A percentile compares a stretch with the other conserved stretches of the same genome.
Evolutionary conservation across 2,888 invertebrate species (phyloP).

Genomic region (Morpho deidamia): DNA sequence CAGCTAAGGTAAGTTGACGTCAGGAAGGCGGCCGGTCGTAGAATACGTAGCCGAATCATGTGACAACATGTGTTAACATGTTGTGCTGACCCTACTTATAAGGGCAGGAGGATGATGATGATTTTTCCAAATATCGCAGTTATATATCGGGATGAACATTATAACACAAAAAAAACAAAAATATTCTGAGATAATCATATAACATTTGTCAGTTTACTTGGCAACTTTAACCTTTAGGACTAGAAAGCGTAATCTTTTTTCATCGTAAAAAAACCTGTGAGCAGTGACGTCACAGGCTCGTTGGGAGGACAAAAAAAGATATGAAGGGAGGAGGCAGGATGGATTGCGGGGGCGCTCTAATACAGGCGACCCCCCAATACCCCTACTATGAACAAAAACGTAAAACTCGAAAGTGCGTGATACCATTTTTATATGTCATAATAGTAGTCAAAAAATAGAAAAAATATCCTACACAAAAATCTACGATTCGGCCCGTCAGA

Average conservation of each 20-base stretch:
- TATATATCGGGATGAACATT: background rate
- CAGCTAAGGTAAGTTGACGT: too few species aligned
- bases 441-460: too few species aligned
- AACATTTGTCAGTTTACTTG: background rate
- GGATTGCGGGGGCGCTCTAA: constrained; percentile 44
- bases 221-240: constrained; percentile 10
- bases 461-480: too few species aligned
- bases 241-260: constrained; percentile 56
- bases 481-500: too few species aligned
- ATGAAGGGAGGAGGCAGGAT: constrained; percentile 47
- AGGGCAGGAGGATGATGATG: too few species aligned
- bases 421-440: too few species aligned
- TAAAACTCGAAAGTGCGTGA: constrained; percentile 19
- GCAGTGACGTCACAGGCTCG: constrained; percentile 69
- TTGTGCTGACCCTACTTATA: too few species aligned
- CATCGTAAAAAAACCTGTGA: constrained; percentile 62
- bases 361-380: constrained; percentile 28
- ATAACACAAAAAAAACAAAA: too few species aligned
- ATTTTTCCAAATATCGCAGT: too few species aligned
- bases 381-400: constrained; percentile 37
- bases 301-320: constrained; percentile 62
- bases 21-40: too few species aligned
- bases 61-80: too few species aligned
- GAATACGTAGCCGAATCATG: too few species aligned
- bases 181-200: background rate